phyloP scores from a whole-genome alignment of 2,888 invertebrate species.

The Melanchra persicariae region DNA sequence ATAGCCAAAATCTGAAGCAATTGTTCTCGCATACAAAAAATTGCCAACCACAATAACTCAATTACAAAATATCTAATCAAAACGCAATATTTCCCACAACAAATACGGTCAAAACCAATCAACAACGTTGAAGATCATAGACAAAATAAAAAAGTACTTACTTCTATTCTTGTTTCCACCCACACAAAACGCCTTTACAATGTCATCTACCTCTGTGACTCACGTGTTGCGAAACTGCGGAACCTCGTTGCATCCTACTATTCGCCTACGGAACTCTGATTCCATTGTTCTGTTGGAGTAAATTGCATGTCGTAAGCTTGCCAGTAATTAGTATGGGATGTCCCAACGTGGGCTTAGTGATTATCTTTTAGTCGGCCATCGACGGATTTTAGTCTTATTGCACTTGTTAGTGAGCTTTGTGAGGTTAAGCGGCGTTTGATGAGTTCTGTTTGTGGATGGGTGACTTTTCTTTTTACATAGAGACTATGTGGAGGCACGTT shows the following conservation, averaged over 20 bases:
- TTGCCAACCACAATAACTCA: not conserved
- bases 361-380: constrained; percentile 6
- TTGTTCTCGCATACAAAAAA: too few species aligned
- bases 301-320: constrained; percentile 49
- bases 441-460: not conserved
- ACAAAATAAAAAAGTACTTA: constrained; percentile 28
- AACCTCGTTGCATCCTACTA: constrained; percentile 58
- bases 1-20: too few species aligned
- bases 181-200: constrained; percentile 42
- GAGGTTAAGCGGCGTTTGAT: constrained; percentile 1
- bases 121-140: constrained; percentile 8
- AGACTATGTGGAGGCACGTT: not conserved
- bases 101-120: constrained; percentile 30
- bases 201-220: constrained; percentile 52
- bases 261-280: constrained; percentile 62
- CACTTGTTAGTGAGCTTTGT: not conserved
- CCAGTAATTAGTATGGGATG: constrained; percentile 41
- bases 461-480: too few species aligned
- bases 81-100: constrained; percentile 16
- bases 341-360: constrained; percentile 34
- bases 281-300: constrained; percentile 58
- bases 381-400: constrained; percentile 13
- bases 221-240: constrained; percentile 50
- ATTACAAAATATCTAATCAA: constrained; percentile 2
- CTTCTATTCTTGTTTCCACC: constrained; percentile 28